phyloP scores from a whole-genome alignment of 2,888 invertebrate genomes.

The Caenorhabditis japonica region DNA sequence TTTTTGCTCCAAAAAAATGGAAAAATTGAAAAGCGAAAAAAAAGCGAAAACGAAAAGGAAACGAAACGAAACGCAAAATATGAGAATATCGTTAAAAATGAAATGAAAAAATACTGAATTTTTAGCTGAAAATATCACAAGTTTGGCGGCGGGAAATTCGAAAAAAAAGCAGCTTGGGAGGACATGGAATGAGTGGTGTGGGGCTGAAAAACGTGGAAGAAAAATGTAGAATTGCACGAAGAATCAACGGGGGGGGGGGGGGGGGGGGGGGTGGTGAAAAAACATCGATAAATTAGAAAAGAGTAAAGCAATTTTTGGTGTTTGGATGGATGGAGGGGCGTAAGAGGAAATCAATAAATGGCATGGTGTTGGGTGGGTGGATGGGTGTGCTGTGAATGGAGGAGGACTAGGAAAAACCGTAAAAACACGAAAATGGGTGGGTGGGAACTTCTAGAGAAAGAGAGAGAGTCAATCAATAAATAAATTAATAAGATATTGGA shows the following conservation, averaged over 20 bases:
- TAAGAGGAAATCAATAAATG: not conserved
- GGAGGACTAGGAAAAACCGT: not conserved
- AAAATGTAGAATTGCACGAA: slow-evolving; percentile 12
- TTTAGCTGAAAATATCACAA: slow-evolving; percentile 12
- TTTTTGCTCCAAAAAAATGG: slow-evolving; percentile 1
- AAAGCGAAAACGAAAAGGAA: slow-evolving; percentile 26
- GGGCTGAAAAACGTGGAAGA: not conserved
- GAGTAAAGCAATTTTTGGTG: too few relatives aligned
- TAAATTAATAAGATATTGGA: not conserved
- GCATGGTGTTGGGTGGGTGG: not conserved
- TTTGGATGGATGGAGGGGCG: not conserved
- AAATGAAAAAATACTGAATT: slow-evolving; percentile 5
- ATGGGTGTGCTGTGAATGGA: not conserved
- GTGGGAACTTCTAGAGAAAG: too few relatives aligned
- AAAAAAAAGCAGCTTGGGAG: slow-evolving; percentile 4
- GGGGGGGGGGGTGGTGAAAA: not conserved
- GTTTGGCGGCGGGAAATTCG: slow-evolving; percentile 7
- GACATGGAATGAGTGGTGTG: too few relatives aligned
- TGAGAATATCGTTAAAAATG: not conserved
- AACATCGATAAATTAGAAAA: too few relatives aligned
- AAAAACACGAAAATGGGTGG: too few relatives aligned
- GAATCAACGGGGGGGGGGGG: not conserved
- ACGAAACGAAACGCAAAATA: slow-evolving; percentile 22
- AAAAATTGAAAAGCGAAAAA: not conserved
- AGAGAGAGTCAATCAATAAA: not conserved